A percentile compares a stretch with the other conserved stretches of the same genome.
These are phyloP conservation scores for Drosophila dives DNA, from an alignment of 2,888 invertebrate genomes.

Conservation along the genomic window DNA sequence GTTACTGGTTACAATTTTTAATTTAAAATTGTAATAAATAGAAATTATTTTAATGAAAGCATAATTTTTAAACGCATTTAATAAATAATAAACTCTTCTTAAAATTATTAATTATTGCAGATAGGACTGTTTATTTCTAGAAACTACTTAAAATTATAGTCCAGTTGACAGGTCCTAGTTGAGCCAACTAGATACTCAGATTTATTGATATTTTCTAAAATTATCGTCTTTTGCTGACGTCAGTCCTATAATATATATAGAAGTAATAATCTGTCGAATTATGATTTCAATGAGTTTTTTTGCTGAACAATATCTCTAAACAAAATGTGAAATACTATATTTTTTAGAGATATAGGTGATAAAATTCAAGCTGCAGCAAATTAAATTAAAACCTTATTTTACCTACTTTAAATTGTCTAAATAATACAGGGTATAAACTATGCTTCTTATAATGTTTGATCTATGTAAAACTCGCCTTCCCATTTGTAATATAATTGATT, in stretches of 20 bases:
- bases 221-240: neutral
- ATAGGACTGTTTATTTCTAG: neutral
- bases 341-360: too few species aligned
- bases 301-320: too few species aligned
- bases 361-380: neutral
- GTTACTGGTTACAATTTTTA: neutral
- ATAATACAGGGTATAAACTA: neutral
- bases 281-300: too few species aligned
- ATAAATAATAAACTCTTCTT: neutral
- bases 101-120: neutral
- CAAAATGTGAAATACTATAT: too few species aligned
- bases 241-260: neutral
- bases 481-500: conserved; percentile 8
- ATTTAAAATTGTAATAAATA: neutral
- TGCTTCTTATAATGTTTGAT: neutral
- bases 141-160: neutral
- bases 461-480: neutral
- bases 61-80: neutral
- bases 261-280: neutral
- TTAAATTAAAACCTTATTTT: too few species aligned
- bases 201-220: neutral
- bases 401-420: neutral
- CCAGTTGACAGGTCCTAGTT: too few species aligned
- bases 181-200: neutral
- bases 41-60: neutral